Conservation (phyloP, 2,888 invertebrate genomes). For the Caenorhabditis sp. region DNA sequence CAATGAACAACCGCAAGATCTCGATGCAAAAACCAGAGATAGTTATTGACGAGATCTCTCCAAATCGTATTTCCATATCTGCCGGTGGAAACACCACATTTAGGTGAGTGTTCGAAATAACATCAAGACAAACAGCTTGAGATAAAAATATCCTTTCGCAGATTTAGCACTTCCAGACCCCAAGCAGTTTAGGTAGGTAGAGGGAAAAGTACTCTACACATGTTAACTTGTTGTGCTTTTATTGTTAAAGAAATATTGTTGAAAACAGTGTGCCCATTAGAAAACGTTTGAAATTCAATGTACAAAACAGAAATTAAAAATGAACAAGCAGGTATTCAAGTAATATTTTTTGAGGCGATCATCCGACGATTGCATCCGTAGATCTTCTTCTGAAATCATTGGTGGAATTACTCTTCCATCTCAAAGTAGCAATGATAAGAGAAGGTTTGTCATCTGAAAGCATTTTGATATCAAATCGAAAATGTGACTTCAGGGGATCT, state of each 20-base stretch:
- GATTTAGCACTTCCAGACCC: conserved; percentile 55
- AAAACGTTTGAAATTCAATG: neutral
- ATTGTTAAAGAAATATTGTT: conserved; percentile 37
- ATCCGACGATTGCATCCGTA: conserved; percentile 79
- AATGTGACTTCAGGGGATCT: conserved; percentile 72
- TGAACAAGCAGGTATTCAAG: too few relatives aligned
- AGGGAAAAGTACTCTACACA: conserved; percentile 5
- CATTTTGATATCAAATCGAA: neutral
- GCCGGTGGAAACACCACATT: conserved; percentile 81
- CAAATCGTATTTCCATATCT: conserved; percentile 78
- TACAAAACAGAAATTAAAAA: neutral
- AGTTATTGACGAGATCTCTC: conserved; percentile 81
- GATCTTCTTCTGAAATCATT: conserved; percentile 81
- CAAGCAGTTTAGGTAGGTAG: conserved; percentile 56
- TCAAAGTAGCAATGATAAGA: conserved; percentile 66
- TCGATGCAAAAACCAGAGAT: conserved; percentile 81
- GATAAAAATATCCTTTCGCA: conserved; percentile 25
- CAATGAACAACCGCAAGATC: conserved; percentile 73
- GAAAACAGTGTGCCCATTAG: conserved; percentile 27
- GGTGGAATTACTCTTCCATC: conserved; percentile 75
- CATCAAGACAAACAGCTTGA: neutral
- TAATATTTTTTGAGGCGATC: conserved; percentile 72
- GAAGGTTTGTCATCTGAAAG: conserved; percentile 52
- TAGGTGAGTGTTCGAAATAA: conserved; percentile 66
- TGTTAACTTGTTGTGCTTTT: conserved; percentile 10